A percentile compares a stretch with the other conserved stretches of the same genome.
Evolutionary conservation across 1,140 invertebrate species (phyloP).

Genomic region (Grapholita molesta): DNA sequence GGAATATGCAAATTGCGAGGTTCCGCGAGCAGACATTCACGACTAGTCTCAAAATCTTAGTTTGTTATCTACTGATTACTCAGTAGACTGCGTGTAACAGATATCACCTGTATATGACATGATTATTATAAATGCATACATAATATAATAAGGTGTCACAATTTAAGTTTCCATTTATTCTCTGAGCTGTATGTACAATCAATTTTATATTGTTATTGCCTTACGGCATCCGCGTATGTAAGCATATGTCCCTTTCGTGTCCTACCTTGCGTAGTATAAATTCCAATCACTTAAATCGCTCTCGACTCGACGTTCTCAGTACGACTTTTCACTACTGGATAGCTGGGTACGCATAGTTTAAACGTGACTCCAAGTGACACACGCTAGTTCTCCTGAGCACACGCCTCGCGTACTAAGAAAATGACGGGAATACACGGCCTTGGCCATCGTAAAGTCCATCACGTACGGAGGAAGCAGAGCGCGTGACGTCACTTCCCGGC

Average conservation of each 20-base stretch:
- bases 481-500: conserved; percentile 54
- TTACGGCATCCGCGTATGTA: not conserved
- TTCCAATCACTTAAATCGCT: not conserved
- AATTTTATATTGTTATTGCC: not conserved
- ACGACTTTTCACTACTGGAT: not conserved
- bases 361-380: not conserved
- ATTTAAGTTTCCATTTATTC: no score
- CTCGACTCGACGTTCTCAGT: not conserved
- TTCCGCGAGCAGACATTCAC: not conserved
- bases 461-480: conserved; percentile 52
- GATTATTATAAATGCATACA: no score
- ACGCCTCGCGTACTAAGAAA: not conserved
- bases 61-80: no score
- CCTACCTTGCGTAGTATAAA: not conserved
- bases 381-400: not conserved
- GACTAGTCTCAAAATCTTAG: not conserved
- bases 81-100: no score
- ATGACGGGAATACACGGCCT: not conserved
- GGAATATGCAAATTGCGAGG: conserved; percentile 4
- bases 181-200: no score
- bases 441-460: conserved; percentile 10
- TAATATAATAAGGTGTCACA: no score
- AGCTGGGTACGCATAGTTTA: not conserved
- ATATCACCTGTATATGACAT: no score
- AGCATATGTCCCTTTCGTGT: not conserved